Evolutionary conservation across 1,140 invertebrate genomes (phyloP), one percentile per base, ranked within the genome.

Genomic region (Phenacoccus solenopsis): DNA sequence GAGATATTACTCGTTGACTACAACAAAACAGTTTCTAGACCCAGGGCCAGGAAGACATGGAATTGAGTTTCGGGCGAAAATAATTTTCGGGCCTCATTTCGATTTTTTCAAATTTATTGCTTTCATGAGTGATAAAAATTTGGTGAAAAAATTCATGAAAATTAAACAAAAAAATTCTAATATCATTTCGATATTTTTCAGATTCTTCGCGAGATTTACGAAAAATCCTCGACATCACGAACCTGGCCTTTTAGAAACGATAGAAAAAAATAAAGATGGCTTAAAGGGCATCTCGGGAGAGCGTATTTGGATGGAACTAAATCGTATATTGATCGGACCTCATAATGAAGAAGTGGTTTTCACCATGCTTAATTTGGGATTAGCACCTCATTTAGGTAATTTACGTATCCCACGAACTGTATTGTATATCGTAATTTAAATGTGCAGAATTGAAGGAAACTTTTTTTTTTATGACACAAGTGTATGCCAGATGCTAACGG

Each of bases 151-250:
- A n/a, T n/a, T n/a, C n/a, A n/a, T n/a, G n/a, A n/a, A n/a, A n/a
- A n/a, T n/a, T n/a, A n/a, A n/a, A n/a, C n/a, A n/a, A 32, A 13
- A 16, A 49, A 49, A 49, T 49, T 49, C 38, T 10, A 49, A 3
- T 49, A 32, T n/a, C 3, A n/a, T 49, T 16, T 49, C 5, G 38
- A 16, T 9, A 16, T 7, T 49, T 49, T 49, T 9, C 21, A 70
- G 93, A 70, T 99, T 99, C 83, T 98, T 92, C 84, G 96, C 95
- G 2, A 85, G 90, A 77, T 94, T 98, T 74, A 82, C 94, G 12
- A 76, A 82, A 28, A 74, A 81, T 68, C 80, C 86, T 21, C 79
- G 91, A 74, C 81, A 81, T 30, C 94, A 98, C 80, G 91, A 97
- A 69, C 76, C 83, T 68, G 74, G 79, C 27, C 30, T 32, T 32